phyloP scores from a whole-genome alignment of 2,888 invertebrate genomes.

The Chirona hameri region DNA sequence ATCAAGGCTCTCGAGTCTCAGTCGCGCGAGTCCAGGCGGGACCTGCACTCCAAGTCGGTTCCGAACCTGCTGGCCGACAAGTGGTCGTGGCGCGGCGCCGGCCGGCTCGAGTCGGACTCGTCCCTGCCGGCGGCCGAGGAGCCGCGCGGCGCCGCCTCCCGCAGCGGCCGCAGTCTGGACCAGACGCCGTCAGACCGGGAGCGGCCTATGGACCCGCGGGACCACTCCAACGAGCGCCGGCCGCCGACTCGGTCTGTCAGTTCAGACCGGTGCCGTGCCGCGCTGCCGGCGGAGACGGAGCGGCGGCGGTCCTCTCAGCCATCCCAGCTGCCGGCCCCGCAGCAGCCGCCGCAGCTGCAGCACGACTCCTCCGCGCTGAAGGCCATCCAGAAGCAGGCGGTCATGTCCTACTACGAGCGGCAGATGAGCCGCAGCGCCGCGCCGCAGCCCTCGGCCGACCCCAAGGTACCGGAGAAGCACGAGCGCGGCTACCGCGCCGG shows the following conservation, averaged over 20 bases:
- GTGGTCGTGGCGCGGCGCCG: not conserved
- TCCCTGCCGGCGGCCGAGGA: not conserved
- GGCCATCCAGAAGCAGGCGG: conserved; percentile 76
- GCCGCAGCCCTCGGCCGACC: conserved; percentile 1
- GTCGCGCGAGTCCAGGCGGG: conserved; percentile 42
- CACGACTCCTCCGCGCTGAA: conserved; percentile 59
- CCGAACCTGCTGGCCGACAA: conserved; percentile 33
- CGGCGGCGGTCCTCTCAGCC: conserved; percentile 38
- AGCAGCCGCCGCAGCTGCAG: conserved; percentile 42
- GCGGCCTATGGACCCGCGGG: not conserved
- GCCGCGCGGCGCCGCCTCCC: not conserved
- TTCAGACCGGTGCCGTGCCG: not conserved
- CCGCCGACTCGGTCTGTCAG: not conserved
- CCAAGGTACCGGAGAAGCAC: conserved; percentile 27
- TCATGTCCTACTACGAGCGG: conserved; percentile 73
- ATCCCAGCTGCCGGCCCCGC: no score
- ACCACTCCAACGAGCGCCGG: not conserved
- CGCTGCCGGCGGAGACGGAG: conserved; percentile 53
- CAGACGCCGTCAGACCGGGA: not conserved
- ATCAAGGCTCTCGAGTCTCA: conserved; percentile 62
- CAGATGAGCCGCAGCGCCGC: conserved; percentile 48
- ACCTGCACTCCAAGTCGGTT: conserved; percentile 31
- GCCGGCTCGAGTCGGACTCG: not conserved
- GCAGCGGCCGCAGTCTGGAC: not conserved
- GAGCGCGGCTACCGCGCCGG: conserved; percentile 24